These are phyloP conservation scores for Chromobotia macracanthus DNA, from an alignment of 2,797 vertebrate genomes.

Conservation along the genomic window DNA sequence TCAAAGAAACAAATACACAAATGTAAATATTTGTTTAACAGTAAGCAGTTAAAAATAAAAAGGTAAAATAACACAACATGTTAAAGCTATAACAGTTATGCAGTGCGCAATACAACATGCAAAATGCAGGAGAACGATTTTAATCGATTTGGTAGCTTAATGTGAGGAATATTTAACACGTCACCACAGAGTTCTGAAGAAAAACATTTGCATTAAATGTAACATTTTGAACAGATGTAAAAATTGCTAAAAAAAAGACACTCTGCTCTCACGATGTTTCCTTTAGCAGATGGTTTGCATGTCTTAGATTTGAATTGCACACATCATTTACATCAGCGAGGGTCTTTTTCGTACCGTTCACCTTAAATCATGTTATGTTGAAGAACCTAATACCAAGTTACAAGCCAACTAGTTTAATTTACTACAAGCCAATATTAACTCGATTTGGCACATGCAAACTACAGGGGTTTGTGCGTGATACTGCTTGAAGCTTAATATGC, in stretches of 20 bases:
- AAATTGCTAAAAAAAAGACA: too few species aligned
- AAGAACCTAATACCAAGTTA: neutral
- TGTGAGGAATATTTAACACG: too few species aligned
- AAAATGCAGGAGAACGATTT: too few species aligned
- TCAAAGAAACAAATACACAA: neutral
- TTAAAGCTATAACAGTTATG: neutral
- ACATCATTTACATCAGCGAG: neutral
- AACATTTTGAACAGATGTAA: neutral
- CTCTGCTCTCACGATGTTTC: too few species aligned
- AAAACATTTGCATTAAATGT: neutral
- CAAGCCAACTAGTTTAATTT: neutral
- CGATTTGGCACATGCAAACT: neutral
- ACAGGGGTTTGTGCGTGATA: neutral
- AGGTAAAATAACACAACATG: too few species aligned
- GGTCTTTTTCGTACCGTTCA: neutral
- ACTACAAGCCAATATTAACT: neutral
- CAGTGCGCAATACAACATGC: neutral
- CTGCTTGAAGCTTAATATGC: constrained; percentile 14
- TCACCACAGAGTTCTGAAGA: too few species aligned
- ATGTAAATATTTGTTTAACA: too few species aligned
- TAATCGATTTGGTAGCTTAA: too few species aligned
- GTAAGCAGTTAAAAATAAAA: too few species aligned
- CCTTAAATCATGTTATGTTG: neutral
- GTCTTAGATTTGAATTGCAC: too few species aligned
- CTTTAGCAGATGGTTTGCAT: too few species aligned